Conservation (phyloP, 2,113 vertebrate genomes). For the Hemiscyllium ocellatum region DNA sequence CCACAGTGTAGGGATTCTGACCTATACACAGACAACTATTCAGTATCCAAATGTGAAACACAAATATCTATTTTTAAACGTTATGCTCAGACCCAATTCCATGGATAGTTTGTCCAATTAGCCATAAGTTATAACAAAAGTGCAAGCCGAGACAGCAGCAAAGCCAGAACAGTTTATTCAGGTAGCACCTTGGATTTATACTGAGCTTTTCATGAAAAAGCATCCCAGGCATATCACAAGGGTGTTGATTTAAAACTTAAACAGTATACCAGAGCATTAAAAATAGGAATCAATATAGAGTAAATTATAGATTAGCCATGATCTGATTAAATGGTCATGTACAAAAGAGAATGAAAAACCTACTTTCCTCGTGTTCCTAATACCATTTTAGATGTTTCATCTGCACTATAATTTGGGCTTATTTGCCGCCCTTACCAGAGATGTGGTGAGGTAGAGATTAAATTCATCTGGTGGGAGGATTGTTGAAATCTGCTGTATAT, state of each 20-base stretch:
- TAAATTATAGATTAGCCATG: not conserved
- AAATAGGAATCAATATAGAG: too few species aligned
- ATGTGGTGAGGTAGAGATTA: not conserved
- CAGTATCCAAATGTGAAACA: not conserved
- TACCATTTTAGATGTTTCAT: not conserved
- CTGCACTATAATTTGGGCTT: not conserved
- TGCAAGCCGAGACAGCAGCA: too few species aligned
- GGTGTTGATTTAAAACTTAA: not conserved
- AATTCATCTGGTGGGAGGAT: not conserved
- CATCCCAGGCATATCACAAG: not conserved
- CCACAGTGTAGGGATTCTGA: too few species aligned
- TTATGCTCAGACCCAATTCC: not conserved
- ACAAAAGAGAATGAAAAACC: not conserved
- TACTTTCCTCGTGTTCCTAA: not conserved
- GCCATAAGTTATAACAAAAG: too few species aligned
- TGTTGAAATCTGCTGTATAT: not conserved
- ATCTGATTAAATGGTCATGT: not conserved
- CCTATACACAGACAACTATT: not conserved
- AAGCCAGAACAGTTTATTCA: not conserved
- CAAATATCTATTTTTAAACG: not conserved
- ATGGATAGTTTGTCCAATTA: too few species aligned
- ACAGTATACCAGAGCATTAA: too few species aligned
- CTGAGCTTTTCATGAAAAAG: not conserved
- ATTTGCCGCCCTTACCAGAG: not conserved
- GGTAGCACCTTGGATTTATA: not conserved